Evolutionary conservation across 2,888 invertebrate species (phyloP).

Genomic region (Stenolophus ochropezus): DNA sequence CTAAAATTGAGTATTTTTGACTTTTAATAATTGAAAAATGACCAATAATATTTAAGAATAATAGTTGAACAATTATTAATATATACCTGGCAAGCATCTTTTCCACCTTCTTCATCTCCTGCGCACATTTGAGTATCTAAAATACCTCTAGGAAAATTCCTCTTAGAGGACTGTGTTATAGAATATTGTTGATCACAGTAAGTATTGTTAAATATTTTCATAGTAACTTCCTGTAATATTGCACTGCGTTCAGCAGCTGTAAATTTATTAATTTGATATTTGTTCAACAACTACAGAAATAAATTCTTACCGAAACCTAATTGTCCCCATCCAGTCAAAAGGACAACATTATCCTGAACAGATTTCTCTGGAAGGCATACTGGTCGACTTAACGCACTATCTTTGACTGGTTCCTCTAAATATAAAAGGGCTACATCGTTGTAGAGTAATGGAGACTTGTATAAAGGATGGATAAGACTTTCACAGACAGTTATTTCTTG

Average conservation of each 20-base stretch:
- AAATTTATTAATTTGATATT: neutral
- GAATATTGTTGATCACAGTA: conserved; percentile 62
- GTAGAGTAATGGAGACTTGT: conserved; percentile 46
- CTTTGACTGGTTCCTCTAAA: conserved; percentile 30
- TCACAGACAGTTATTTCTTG: conserved; percentile 33
- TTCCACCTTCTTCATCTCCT: conserved; percentile 64
- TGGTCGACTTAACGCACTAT: conserved; percentile 28
- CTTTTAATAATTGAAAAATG: too few species aligned
- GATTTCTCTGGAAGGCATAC: conserved; percentile 45
- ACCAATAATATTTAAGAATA: too few species aligned
- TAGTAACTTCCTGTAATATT: conserved; percentile 63
- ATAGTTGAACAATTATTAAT: neutral
- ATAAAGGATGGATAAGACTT: conserved; percentile 38
- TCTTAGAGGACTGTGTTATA: conserved; percentile 56
- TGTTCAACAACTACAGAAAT: too few species aligned
- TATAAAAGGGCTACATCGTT: conserved; percentile 51
- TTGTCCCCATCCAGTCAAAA: conserved; percentile 56
- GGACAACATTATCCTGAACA: neutral
- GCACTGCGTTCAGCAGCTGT: conserved; percentile 59
- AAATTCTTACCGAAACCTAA: conserved; percentile 52
- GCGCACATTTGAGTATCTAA: conserved; percentile 59
- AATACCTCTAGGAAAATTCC: conserved; percentile 58
- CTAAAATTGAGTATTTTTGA: too few species aligned
- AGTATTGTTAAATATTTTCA: conserved; percentile 63
- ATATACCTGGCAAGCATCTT: conserved; percentile 64